Conservation (phyloP, 2,888 invertebrate species). For the Drosophila differens region DNA sequence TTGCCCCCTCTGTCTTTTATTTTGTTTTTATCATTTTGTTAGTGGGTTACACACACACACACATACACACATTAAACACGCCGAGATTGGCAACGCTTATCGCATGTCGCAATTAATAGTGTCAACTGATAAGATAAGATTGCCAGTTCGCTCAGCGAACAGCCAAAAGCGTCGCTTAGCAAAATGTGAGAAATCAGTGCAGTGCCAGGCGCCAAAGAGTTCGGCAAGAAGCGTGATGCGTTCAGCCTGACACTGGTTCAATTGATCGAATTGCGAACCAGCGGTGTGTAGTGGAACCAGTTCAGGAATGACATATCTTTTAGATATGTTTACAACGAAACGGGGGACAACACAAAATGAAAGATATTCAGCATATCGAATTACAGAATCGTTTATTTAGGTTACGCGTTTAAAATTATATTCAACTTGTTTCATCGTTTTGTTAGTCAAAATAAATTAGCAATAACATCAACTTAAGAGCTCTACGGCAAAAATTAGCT, state of each 20-base stretch:
- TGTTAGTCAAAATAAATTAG: constrained; percentile 69
- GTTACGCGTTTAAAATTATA: constrained; percentile 38
- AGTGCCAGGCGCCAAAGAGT: constrained; percentile 29
- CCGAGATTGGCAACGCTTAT: constrained; percentile 33
- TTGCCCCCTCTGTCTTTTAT: neutral
- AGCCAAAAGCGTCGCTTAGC: constrained; percentile 15
- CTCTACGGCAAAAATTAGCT: constrained; percentile 58
- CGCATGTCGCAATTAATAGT: constrained; percentile 45
- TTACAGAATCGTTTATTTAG: constrained; percentile 48
- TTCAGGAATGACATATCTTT: neutral
- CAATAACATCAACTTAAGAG: constrained; percentile 71
- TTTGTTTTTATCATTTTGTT: constrained; percentile 2
- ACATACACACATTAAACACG: neutral
- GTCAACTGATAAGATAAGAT: constrained; percentile 53
- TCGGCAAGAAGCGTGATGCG: constrained; percentile 20
- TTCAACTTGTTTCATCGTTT: constrained; percentile 52
- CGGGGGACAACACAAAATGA: constrained; percentile 55
- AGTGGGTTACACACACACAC: constrained; percentile 24
- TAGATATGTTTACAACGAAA: neutral
- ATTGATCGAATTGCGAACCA: neutral
- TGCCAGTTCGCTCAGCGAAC: constrained; percentile 16
- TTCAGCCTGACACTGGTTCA: neutral
- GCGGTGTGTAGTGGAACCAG: neutral
- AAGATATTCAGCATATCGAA: constrained; percentile 37
- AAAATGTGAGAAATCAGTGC: constrained; percentile 42